Evolutionary conservation across 2,797 vertebrate genomes (phyloP).

Genomic region (Hypotaenidia okinawae): DNA sequence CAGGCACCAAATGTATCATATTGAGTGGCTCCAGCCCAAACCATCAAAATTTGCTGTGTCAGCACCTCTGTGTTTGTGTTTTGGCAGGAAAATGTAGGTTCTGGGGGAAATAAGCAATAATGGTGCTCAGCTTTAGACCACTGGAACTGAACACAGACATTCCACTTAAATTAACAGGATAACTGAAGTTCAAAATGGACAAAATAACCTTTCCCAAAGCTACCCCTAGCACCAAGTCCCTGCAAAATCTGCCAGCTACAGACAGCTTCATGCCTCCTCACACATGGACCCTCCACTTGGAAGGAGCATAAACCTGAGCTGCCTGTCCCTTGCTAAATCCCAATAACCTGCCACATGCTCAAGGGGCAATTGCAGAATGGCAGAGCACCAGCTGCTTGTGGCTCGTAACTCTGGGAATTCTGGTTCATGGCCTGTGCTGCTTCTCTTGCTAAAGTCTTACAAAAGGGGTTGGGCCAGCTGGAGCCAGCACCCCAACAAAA

Average conservation of each 20-base stretch:
- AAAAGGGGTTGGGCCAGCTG: neutral
- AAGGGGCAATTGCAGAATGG: neutral
- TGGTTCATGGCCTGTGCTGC: too few relatives aligned
- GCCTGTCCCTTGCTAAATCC: neutral
- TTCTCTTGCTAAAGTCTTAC: neutral
- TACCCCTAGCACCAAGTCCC: rapidly evolving
- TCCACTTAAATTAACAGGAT: neutral
- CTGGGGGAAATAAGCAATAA: neutral
- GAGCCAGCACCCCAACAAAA: rapidly evolving
- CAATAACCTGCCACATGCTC: rapidly evolving
- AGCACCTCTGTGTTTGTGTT: neutral
- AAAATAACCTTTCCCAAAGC: neutral
- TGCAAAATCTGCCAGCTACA: neutral
- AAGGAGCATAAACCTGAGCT: neutral
- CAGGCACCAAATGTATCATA: neutral
- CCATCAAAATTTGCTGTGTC: neutral
- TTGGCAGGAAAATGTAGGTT: slow-evolving; percentile 10
- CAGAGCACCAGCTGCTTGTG: neutral
- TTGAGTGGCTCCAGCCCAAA: neutral
- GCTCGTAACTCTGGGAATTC: neutral
- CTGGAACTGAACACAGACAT: neutral
- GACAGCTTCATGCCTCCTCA: neutral
- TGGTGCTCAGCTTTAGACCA: neutral
- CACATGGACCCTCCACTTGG: rapidly evolving
- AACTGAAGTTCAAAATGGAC: neutral